phyloP scores from a whole-genome alignment of 2,888 invertebrate species.

The Phoenoteleia sp. region DNA sequence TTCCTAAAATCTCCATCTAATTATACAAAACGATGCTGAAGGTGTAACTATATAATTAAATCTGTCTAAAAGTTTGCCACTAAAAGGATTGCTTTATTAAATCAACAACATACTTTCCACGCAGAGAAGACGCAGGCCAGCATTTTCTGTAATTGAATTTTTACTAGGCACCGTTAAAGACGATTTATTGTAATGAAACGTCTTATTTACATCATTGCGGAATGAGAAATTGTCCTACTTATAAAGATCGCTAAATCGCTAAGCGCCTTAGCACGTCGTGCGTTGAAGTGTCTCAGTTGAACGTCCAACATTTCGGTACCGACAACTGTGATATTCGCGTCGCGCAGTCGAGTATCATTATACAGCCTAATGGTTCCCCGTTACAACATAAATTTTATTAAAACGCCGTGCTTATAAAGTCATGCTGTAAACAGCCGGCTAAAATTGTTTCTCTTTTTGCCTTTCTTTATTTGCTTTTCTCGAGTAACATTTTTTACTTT shows the following conservation, averaged over 20 bases:
- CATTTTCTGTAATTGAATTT: conserved; percentile 75
- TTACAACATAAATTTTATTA: conserved; percentile 62
- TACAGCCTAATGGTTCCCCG: conserved; percentile 50
- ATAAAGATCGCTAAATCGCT: conserved; percentile 79
- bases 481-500: conserved; percentile 4
- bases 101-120: conserved; percentile 55
- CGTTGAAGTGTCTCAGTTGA: conserved; percentile 73
- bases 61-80: conserved; percentile 18
- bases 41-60: conserved; percentile 45
- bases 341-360: conserved; percentile 44
- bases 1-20: conserved; percentile 5
- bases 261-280: conserved; percentile 77
- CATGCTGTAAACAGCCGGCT: conserved; percentile 20
- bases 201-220: conserved; percentile 77
- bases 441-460: conserved; percentile 37
- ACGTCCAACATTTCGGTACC: conserved; percentile 70
- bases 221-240: conserved; percentile 76
- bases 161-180: conserved; percentile 66
- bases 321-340: conserved; percentile 71
- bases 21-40: conserved; percentile 32
- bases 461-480: conserved; percentile 1
- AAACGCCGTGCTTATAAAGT: conserved; percentile 48
- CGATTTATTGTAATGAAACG: conserved; percentile 79
- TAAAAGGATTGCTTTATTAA: conserved; percentile 50
- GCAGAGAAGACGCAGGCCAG: conserved; percentile 36